phyloP scores from a whole-genome alignment of 2,113 vertebrate species.

The Acanthochromis polyacanthus region DNA sequence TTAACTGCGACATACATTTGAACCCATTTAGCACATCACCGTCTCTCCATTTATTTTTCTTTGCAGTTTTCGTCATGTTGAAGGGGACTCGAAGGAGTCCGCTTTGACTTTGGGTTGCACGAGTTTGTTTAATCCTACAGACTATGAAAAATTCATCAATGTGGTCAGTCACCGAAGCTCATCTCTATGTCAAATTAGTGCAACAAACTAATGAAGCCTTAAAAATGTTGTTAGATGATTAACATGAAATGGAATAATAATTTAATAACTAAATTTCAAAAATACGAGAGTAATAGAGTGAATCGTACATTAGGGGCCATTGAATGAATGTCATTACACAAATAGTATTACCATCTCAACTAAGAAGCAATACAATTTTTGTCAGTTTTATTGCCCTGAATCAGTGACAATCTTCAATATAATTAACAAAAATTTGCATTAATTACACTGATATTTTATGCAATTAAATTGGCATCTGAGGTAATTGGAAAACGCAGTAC shows the following conservation, averaged over 20 bases:
- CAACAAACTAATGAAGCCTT: constrained; percentile 72
- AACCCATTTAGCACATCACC: constrained; percentile 88
- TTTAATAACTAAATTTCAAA: constrained; percentile 67
- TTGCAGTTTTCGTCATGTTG: constrained; percentile 58
- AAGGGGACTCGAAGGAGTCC: constrained; percentile 59
- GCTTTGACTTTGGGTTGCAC: constrained; percentile 46
- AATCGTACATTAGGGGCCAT: constrained; percentile 66
- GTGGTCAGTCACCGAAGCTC: constrained; percentile 43
- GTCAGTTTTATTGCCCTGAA: constrained; percentile 46
- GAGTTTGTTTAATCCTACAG: constrained; percentile 31
- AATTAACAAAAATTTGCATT: constrained; percentile 47
- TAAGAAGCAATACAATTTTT: constrained; percentile 51
- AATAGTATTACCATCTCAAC: constrained; percentile 62
- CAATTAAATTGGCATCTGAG: constrained; percentile 17
- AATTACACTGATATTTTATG: constrained; percentile 43
- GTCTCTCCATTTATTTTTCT: constrained; percentile 80
- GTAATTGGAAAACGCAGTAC: constrained; percentile 31
- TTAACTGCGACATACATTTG: constrained; percentile 88
- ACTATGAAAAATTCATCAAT: constrained; percentile 17
- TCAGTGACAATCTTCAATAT: constrained; percentile 42
- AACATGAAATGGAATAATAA: constrained; percentile 72
- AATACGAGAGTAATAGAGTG: constrained; percentile 75
- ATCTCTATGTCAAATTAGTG: constrained; percentile 63
- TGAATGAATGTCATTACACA: constrained; percentile 70
- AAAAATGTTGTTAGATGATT: constrained; percentile 72